Percentiles rank a stretch among this genome's conserved stretches.
Evolutionary conservation across 2,113 vertebrate species (phyloP).

Genomic region (Otolemur garnettii): DNA sequence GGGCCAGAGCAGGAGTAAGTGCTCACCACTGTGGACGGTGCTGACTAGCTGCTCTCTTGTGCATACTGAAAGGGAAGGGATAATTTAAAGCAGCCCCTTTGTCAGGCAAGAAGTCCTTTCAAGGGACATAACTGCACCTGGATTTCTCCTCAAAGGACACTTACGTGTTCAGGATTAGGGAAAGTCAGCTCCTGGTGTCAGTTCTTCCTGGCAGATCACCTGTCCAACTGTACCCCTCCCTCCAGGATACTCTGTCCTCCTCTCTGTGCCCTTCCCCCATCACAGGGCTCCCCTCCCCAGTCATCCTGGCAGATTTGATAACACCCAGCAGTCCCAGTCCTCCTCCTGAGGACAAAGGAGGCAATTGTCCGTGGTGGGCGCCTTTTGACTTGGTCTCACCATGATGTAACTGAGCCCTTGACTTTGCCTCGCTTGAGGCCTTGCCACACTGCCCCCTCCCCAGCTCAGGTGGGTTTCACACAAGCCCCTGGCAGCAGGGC

Average conservation of each 20-base stretch:
- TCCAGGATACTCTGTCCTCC: background rate
- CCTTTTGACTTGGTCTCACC: constrained; percentile 67
- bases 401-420: constrained; percentile 14
- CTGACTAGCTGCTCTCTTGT: background rate
- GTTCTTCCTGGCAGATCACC: background rate
- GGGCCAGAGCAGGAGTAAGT: too few species aligned
- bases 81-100: background rate
- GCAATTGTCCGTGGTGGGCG: constrained; percentile 66
- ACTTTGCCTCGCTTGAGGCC: background rate
- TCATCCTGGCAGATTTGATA: constrained; percentile 58
- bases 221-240: background rate
- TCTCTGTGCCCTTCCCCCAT: background rate
- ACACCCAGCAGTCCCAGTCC: constrained; percentile 42
- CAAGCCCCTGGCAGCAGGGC: rapidly evolving
- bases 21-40: background rate
- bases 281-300: background rate
- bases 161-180: background rate
- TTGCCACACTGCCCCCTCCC: background rate
- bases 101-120: background rate
- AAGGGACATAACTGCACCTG: rapidly evolving
- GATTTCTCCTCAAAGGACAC: background rate
- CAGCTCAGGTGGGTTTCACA: constrained; percentile 7
- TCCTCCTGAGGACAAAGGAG: constrained; percentile 54
- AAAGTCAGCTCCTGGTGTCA: background rate
- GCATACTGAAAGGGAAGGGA: too few species aligned